Percentiles rank a stretch among this genome's conserved stretches.
Conservation (phyloP, 1,140 invertebrate species). For the Caenorhabditis remanei region DNA sequence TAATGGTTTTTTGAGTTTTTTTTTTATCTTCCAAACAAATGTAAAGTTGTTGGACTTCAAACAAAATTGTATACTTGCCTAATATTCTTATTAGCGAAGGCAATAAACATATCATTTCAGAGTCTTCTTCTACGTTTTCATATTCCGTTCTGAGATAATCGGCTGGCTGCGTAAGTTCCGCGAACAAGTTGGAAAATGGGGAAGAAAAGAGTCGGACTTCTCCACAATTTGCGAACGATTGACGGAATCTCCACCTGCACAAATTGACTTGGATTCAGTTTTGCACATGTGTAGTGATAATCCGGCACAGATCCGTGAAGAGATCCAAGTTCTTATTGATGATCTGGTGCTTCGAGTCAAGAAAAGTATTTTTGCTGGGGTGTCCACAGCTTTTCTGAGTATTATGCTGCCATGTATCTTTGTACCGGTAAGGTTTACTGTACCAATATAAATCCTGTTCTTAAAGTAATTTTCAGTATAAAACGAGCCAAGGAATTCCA, state of each 20-base stretch:
- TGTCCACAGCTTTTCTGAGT: conserved; percentile 90
- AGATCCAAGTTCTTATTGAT: conserved; percentile 86
- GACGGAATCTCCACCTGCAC: conserved; percentile 38
- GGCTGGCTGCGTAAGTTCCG: conserved; percentile 74
- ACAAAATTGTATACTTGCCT: no score
- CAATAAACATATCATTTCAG: conserved; percentile 79
- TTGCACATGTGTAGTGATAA: conserved; percentile 67
- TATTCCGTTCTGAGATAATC: conserved; percentile 83
- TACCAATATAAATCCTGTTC: not conserved
- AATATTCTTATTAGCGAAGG: no score
- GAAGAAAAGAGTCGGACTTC: conserved; percentile 41
- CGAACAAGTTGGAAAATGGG: conserved; percentile 22
- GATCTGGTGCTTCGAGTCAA: conserved; percentile 91
- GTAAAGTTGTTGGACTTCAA: no score
- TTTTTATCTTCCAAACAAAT: not conserved
- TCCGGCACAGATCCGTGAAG: conserved; percentile 83
- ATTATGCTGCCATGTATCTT: conserved; percentile 91
- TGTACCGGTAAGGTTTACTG: conserved; percentile 82
- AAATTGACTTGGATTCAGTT: conserved; percentile 67
- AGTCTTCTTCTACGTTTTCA: conserved; percentile 86
- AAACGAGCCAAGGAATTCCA: conserved; percentile 78
- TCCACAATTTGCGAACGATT: conserved; percentile 39
- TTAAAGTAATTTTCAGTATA: conserved; percentile 66
- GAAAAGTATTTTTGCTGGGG: conserved; percentile 89
- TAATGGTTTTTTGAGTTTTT: not conserved